phyloP scores from a whole-genome alignment of 2,113 vertebrate species.

The Paramormyrops kingsleyae region DNA sequence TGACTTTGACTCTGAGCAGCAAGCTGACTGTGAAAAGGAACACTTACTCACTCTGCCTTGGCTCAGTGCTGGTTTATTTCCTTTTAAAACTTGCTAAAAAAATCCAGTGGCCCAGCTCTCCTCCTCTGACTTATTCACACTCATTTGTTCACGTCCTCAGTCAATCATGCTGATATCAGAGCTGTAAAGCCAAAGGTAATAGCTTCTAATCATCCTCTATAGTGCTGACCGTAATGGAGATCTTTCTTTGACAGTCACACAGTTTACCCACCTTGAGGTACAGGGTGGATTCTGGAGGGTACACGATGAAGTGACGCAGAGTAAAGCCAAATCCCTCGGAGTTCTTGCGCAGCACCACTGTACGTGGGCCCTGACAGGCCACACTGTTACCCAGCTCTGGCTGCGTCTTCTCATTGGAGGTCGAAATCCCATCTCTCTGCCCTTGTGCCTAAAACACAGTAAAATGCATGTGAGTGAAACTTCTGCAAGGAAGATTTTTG shows the following conservation, averaged over 20 bases:
- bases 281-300: slow-evolving; percentile 79
- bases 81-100: neutral
- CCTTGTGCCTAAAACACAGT: slow-evolving; percentile 53
- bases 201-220: neutral
- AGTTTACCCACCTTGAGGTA: slow-evolving; percentile 68
- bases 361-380: slow-evolving; percentile 66
- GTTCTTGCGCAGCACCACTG: slow-evolving; percentile 77
- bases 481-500: neutral
- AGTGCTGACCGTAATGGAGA: neutral
- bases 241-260: neutral
- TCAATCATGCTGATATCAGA: neutral
- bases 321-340: slow-evolving; percentile 90
- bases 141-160: neutral
- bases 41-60: neutral
- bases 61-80: neutral
- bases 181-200: neutral
- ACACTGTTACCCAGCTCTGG: slow-evolving; percentile 55
- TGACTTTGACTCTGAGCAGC: neutral
- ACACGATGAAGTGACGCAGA: slow-evolving; percentile 94
- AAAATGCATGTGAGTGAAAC: slow-evolving; percentile 1
- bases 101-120: neutral
- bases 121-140: neutral
- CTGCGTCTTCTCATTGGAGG: slow-evolving; percentile 58
- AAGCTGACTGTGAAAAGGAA: neutral
- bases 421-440: slow-evolving; percentile 67